Base-by-base conservation (phyloP, 1,140 invertebrate species). In the Aphidius gifuensis region DNA sequence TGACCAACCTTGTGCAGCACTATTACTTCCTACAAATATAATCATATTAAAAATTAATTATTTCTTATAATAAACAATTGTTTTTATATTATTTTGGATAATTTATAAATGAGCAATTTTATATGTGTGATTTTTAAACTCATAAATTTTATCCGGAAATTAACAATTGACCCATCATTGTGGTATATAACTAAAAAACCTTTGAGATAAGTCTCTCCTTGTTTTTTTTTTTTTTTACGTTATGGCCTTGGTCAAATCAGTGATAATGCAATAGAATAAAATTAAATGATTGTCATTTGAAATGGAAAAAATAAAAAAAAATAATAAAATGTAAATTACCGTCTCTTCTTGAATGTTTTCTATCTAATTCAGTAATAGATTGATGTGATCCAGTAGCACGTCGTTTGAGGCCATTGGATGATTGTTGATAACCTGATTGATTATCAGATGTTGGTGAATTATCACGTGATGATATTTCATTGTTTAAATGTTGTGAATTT, bases 1-100 rank as follows among this genome's bases (percentile, higher is more conserved):
- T 11, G 74, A 75, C 78, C 78, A 80, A 44, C 72, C 72, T 64
- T 79, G 78, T 39, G 68, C 72, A 9, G 73, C 76, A n/a, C 73
- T 70, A 76, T 80, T 79, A 61, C 69, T 79, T 58, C 72, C 76
- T 60, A 69, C 62, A 6, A 71, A 76, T 79, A 51, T 58, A 68
- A 68, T 32, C 38, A 53, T 47, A 62, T 54, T 47, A 56, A 54
- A 16, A 60, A 21, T 32, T 38, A 16, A 42, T 45, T 61, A 38
- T 45, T 11, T 23, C 45, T 48, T 9, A 48, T 48, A 16, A 16
- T 16, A 16, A 16, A 16, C 1, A 16, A 32, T 32, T 32, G 2
- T 32, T 32, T 32, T 32, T 32, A 3, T 56, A 1, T 40, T 47
- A 39, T 60, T 5, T 60, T 32, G 5, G 16, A n/a, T 38, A n/a